Evolutionary conservation across 2,797 vertebrate species (phyloP).

Genomic region (Eutrigla gurnardus): DNA sequence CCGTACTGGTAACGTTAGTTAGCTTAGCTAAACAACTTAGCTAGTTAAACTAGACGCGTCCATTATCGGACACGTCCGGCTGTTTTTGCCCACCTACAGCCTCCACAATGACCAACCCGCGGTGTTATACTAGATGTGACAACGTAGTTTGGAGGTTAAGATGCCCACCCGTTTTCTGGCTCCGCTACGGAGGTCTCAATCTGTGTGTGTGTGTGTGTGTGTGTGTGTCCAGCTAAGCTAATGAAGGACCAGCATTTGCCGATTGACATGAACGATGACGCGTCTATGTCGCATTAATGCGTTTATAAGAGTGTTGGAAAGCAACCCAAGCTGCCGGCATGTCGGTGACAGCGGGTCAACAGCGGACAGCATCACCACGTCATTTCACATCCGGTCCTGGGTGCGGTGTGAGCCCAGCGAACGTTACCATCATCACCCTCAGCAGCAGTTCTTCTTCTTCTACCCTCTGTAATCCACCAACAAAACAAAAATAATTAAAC

Average conservation of each 20-base stretch:
- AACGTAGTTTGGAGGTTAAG: no score
- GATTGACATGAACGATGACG: not conserved
- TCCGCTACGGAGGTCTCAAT: no score
- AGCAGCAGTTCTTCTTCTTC: not conserved
- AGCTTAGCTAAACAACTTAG: slow-evolving; percentile 8
- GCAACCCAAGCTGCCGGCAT: no score
- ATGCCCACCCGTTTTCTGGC: not conserved
- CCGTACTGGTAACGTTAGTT: not conserved
- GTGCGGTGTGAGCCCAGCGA: slow-evolving; percentile 30
- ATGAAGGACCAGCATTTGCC: not conserved
- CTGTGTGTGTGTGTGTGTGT: not conserved
- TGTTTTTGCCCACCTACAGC: not conserved
- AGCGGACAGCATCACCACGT: not conserved
- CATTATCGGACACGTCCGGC: slow-evolving; percentile 57
- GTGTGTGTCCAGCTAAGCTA: no score
- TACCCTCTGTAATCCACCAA: no score
- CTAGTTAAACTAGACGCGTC: not conserved
- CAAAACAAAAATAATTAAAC: not conserved
- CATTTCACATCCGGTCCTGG: not conserved
- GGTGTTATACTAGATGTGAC: no score
- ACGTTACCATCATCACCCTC: not conserved
- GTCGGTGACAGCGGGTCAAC: not conserved
- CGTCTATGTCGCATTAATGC: no score
- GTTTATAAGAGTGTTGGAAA: not conserved
- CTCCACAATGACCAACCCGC: accelerated